A percentile compares a stretch with the other conserved stretches of the same genome.
phyloP scores from a whole-genome alignment of 1,140 invertebrate genomes.

The Nautilus pompilius region DNA sequence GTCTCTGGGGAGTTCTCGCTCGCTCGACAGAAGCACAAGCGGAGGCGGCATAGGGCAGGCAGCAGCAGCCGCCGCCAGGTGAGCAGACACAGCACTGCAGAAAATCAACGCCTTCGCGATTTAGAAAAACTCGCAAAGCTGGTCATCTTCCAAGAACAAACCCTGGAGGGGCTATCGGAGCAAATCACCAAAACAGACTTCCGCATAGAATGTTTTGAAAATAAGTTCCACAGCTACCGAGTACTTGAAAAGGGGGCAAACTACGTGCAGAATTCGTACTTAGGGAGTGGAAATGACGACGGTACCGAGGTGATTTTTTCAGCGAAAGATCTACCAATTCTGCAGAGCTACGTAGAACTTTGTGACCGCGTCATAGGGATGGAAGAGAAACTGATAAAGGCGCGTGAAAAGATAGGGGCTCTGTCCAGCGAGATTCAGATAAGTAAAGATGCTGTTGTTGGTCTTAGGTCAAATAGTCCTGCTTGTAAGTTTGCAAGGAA shows the following conservation, averaged over 20 bases:
- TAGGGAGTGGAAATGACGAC: slow-evolving; percentile 58
- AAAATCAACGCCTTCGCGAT: slow-evolving; percentile 16
- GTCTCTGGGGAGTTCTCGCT: slow-evolving; percentile 34
- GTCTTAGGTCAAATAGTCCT: too few species aligned
- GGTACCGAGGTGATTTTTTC: slow-evolving; percentile 30
- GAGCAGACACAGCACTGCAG: slow-evolving; percentile 7
- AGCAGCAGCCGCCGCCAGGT: slow-evolving; percentile 25
- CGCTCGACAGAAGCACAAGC: slow-evolving; percentile 27
- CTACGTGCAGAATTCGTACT: slow-evolving; percentile 76
- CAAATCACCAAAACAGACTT: slow-evolving; percentile 70
- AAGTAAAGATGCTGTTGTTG: too few species aligned
- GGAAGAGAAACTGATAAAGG: slow-evolving; percentile 60
- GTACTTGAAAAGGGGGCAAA: slow-evolving; percentile 75
- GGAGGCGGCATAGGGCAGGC: slow-evolving; percentile 24
- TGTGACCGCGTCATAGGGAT: slow-evolving; percentile 70
- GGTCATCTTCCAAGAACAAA: slow-evolving; percentile 76
- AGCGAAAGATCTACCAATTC: slow-evolving; percentile 24
- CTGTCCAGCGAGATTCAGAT: too few species aligned
- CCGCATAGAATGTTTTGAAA: slow-evolving; percentile 73
- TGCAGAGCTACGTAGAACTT: slow-evolving; percentile 61
- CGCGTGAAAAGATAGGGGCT: too few species aligned
- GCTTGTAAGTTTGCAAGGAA: too few species aligned
- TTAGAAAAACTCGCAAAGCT: slow-evolving; percentile 69
- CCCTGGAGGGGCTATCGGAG: slow-evolving; percentile 70
- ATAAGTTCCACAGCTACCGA: slow-evolving; percentile 68